Conservation (phyloP, 37 sponge, comb jelly and placozoan species). For the Diacarnus erythraeanus region DNA sequence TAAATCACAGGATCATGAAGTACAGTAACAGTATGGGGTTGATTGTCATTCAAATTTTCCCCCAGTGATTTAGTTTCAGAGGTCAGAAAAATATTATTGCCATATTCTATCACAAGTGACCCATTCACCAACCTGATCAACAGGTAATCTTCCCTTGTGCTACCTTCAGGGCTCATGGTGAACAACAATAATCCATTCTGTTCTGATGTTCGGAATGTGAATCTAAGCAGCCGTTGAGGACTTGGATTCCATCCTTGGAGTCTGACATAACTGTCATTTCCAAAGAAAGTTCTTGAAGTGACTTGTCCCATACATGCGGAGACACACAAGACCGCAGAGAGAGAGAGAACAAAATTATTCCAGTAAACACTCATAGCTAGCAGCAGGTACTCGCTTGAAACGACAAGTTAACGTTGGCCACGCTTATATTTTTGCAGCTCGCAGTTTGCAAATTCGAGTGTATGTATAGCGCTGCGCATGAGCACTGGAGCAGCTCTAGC, state of each 20-base stretch:
- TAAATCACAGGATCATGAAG: not conserved
- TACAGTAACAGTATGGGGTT: constrained; percentile 7
- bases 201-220: constrained; percentile 30
- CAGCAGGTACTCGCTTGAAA: no score
- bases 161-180: not conserved
- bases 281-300: constrained; percentile 16
- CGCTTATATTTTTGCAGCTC: no score
- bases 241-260: constrained; percentile 14
- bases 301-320: not conserved
- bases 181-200: constrained; percentile 10
- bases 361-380: no score
- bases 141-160: not conserved
- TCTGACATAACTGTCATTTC: constrained; percentile 14
- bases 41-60: constrained; percentile 25
- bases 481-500: no score
- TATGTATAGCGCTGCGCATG: no score
- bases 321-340: not conserved
- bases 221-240: not conserved
- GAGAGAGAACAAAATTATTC: no score
- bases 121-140: not conserved
- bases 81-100: not conserved
- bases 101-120: not conserved
- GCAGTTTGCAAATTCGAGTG: no score
- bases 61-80: not conserved
- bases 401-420: no score